Evolutionary conservation across 1,140 invertebrate species (phyloP).

Genomic region (Pachypeltis micranthus): DNA sequence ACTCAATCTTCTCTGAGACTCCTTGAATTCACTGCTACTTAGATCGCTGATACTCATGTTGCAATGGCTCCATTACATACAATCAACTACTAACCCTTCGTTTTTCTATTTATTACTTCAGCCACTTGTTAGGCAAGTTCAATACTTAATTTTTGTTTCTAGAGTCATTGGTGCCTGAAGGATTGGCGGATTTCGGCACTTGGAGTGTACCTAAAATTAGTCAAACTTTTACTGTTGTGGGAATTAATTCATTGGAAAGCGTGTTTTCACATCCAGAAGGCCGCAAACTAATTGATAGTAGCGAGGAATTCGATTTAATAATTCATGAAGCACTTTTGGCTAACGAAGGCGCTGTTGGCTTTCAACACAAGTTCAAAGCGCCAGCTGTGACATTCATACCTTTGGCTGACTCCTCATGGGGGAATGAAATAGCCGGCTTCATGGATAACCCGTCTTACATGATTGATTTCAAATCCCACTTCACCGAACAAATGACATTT

Average conservation of each 20-base stretch:
- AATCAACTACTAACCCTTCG: too few relatives aligned
- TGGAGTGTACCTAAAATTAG: not conserved
- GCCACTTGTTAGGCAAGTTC: too few relatives aligned
- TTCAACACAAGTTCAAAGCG: not conserved
- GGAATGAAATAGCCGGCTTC: not conserved
- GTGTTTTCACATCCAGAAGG: not conserved
- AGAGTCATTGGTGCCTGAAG: too few relatives aligned
- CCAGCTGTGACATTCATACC: not conserved
- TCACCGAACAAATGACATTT: conserved; percentile 11
- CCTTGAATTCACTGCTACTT: too few relatives aligned
- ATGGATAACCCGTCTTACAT: conserved; percentile 13
- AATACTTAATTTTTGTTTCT: too few relatives aligned
- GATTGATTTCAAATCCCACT: not conserved
- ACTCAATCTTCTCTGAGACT: too few relatives aligned
- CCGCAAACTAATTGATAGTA: not conserved
- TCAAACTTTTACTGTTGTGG: not conserved
- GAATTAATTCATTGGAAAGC: not conserved
- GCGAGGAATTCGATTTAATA: not conserved
- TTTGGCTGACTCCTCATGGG: not conserved
- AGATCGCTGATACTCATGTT: too few relatives aligned
- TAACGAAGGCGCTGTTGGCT: not conserved
- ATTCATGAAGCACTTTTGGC: not conserved
- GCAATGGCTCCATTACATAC: too few relatives aligned
- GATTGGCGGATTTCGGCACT: not conserved
- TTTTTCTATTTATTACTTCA: too few relatives aligned